Base-by-base conservation (phyloP, 2,797 vertebrate genomes). In the Mormyrops boulengeri region DNA sequence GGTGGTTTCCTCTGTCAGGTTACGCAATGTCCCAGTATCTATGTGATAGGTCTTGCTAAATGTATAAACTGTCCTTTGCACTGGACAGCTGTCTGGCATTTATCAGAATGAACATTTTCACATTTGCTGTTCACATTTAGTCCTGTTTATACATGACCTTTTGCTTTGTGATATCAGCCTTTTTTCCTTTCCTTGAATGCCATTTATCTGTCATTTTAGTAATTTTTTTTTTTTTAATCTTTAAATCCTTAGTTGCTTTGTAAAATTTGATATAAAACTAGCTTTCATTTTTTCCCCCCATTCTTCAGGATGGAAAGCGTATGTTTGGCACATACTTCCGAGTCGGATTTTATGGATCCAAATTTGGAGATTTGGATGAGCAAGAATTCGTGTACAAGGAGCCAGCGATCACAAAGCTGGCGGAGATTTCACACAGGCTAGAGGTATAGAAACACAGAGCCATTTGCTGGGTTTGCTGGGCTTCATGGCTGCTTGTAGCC, bases 351-450 rank as follows among this genome's bases (percentile, higher is more conserved):
- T 99, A 99, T 87, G 98, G 98, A 89, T 97, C 97, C 60, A 99
- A 97, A 91, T 98, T 99, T 88, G 98, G 98, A 60, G 98, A 99
- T 94, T 93, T 99, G 91, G 98, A 99, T 90, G 98, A 99, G 94
- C 98, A 99, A 92, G 98, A 99, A 94, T 99, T 99, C 96, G 98
- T 99, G 85, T 99, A 99, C 96, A 99, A 99, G 94, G 98, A 99
- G 88, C 98, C 98, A 0, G 98, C 98, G 2, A 99, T 99, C 95
- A 99, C 98, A 0, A 99, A 99, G 93, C 93, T 99, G 91, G 98
- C 98, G 1, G 98, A 99, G 92, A 99, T 99, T 91, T 99, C 98
- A 62, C 98, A 99, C 94, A 95, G 98, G 89, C 95, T 99, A 0
- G 98, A 99, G 98, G 98, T 99, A 94, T 93, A 62, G 2, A 4